Percentiles rank a stretch among this genome's conserved stretches.
phyloP scores from a whole-genome alignment of 2,797 vertebrate species.

The Hyperoplus lanceolatus region DNA sequence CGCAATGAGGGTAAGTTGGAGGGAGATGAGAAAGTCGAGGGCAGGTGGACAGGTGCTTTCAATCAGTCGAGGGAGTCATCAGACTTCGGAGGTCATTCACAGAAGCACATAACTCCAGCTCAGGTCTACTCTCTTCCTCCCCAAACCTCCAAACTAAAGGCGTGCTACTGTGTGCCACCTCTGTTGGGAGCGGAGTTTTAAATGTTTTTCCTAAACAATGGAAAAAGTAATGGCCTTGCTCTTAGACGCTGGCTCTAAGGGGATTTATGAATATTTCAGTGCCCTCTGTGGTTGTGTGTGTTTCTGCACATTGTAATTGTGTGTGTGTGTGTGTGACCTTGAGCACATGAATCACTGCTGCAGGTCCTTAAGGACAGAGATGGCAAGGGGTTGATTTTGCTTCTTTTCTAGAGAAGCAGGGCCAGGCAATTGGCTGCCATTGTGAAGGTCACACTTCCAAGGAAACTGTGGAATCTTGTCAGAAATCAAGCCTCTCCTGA shows the following conservation, averaged over 20 bases:
- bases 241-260: slow-evolving; percentile 36
- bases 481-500: slow-evolving; percentile 21
- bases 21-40: slow-evolving; percentile 62
- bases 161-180: slow-evolving; percentile 29
- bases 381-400: slow-evolving; percentile 36
- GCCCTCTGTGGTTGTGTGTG: slow-evolving; percentile 30
- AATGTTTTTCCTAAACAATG: slow-evolving; percentile 45
- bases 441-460: slow-evolving; percentile 63
- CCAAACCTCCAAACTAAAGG: slow-evolving; percentile 52
- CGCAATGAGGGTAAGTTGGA: slow-evolving; percentile 44
- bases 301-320: slow-evolving; percentile 35
- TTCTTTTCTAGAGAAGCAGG: slow-evolving; percentile 37
- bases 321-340: slow-evolving; percentile 24
- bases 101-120: slow-evolving; percentile 58
- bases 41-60: slow-evolving; percentile 40
- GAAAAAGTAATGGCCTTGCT: slow-evolving; percentile 55
- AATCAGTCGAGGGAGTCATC: slow-evolving; percentile 66
- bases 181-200: slow-evolving; percentile 29
- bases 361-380: slow-evolving; percentile 39
- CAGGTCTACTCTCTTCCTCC: slow-evolving; percentile 39
- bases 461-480: slow-evolving; percentile 13
- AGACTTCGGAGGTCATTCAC: slow-evolving; percentile 65
- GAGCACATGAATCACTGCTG: slow-evolving; percentile 49
- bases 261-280: slow-evolving; percentile 68
- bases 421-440: slow-evolving; percentile 31